A percentile compares a stretch with the other conserved stretches of the same genome.
These are phyloP conservation scores for Oryctes rhinoceros DNA, from an alignment of 1,140 invertebrate species.

Conservation along the genomic window DNA sequence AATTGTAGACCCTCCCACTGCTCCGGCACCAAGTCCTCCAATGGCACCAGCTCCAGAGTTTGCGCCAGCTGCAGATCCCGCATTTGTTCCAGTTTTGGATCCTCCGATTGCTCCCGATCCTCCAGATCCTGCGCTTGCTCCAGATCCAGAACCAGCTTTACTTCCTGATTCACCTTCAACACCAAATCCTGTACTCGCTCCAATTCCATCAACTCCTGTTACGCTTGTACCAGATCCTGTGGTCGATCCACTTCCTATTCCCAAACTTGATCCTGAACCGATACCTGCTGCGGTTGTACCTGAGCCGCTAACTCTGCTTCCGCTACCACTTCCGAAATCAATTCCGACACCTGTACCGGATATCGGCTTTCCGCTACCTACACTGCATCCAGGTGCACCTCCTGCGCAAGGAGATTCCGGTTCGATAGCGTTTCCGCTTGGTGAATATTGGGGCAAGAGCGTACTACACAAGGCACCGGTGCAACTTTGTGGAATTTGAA, in stretches of 20 bases:
- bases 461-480: conserved; percentile 39
- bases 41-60: not conserved
- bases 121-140: conserved; percentile 4
- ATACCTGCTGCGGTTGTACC: not conserved
- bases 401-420: not conserved
- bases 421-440: not conserved
- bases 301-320: not conserved
- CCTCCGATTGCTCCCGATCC: not conserved
- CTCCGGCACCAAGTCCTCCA: not conserved
- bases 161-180: not conserved
- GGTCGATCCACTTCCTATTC: conserved; percentile 10
- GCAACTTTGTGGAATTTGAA: conserved; percentile 35
- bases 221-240: not conserved
- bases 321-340: not conserved
- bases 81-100: conserved; percentile 6
- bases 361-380: not conserved
- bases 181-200: conserved; percentile 27
- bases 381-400: conserved; percentile 18
- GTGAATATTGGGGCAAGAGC: conserved; percentile 29
- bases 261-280: conserved; percentile 19
- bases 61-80: conserved; percentile 18
- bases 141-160: not conserved
- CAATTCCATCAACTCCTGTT: conserved; percentile 13
- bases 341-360: not conserved
- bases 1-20: no score